These are phyloP conservation scores for Jaculus jaculus DNA, from an alignment of 2,113 vertebrate species.

Conservation along the genomic window DNA sequence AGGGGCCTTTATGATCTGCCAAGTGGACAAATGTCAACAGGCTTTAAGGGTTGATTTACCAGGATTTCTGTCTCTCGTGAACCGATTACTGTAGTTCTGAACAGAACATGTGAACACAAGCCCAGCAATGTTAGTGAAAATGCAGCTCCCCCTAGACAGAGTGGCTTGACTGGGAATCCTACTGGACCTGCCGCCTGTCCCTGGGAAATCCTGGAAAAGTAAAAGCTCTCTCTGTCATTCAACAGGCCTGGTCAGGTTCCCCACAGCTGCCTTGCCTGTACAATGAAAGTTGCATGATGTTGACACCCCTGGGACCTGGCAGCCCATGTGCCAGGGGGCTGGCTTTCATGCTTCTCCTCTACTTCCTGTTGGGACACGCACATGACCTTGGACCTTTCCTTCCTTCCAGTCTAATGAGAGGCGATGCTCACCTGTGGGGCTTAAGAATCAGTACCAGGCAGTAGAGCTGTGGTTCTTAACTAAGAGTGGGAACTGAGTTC, in stretches of 20 bases:
- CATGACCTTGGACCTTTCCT: neutral
- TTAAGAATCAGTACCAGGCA: neutral
- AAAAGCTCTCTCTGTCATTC: slow-evolving; percentile 21
- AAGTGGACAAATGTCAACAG: slow-evolving; percentile 81
- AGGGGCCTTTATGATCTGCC: slow-evolving; percentile 79
- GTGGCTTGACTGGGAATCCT: slow-evolving; percentile 5
- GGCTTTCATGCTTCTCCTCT: neutral
- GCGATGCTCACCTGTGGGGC: neutral
- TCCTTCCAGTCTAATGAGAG: neutral
- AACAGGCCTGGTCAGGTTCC: neutral
- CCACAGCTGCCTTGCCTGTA: neutral
- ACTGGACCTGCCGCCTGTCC: neutral
- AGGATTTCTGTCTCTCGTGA: slow-evolving; percentile 75
- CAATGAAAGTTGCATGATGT: neutral
- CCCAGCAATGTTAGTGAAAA: slow-evolving; percentile 51
- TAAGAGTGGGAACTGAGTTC: neutral
- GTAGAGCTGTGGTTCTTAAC: neutral
- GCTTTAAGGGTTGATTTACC: slow-evolving; percentile 77
- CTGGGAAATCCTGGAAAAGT: neutral
- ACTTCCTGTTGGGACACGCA: neutral
- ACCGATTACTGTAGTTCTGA: slow-evolving; percentile 69
- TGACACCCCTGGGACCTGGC: neutral
- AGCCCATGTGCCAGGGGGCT: neutral
- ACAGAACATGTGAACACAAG: slow-evolving; percentile 63
- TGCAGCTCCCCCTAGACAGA: neutral